Percentiles rank a stretch among this genome's conserved stretches.
These are phyloP conservation scores for Brachyrhaphis roseni DNA, from an alignment of 2,797 vertebrate genomes.

Conservation along the genomic window DNA sequence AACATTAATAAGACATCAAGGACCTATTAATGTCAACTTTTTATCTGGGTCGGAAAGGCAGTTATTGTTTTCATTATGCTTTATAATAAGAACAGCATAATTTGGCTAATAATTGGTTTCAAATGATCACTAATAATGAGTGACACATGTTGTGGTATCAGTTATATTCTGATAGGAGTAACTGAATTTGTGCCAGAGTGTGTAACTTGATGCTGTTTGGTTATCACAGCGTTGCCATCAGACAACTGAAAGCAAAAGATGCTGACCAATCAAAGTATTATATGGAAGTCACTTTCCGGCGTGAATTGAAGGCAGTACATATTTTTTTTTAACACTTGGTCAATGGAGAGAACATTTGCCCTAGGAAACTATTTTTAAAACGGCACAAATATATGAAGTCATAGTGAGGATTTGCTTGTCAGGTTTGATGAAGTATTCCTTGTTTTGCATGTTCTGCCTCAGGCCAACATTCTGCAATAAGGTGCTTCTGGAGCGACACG, in stretches of 20 bases:
- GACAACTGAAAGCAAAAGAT: too few relatives aligned
- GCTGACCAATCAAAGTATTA: neutral
- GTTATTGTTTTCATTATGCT: neutral
- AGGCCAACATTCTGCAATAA: neutral
- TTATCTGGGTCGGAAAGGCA: neutral
- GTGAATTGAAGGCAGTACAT: neutral
- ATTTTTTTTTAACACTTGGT: neutral
- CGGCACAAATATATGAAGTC: neutral
- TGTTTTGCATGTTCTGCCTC: neutral
- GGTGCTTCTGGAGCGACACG: neutral
- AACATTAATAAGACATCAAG: neutral
- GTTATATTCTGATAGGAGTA: neutral
- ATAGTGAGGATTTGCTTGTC: neutral
- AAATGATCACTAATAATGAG: neutral
- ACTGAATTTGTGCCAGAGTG: neutral
- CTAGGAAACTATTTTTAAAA: neutral
- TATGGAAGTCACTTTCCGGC: neutral
- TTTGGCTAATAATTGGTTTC: neutral
- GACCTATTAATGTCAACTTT: neutral
- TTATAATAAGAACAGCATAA: neutral
- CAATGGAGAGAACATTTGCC: neutral
- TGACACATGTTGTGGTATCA: neutral
- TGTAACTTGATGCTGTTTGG: neutral
- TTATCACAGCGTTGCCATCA: too few relatives aligned
- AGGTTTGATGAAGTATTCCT: neutral